Evolutionary conservation across 2,797 vertebrate genomes (phyloP).

Genomic region (Ciconia nigra): DNA sequence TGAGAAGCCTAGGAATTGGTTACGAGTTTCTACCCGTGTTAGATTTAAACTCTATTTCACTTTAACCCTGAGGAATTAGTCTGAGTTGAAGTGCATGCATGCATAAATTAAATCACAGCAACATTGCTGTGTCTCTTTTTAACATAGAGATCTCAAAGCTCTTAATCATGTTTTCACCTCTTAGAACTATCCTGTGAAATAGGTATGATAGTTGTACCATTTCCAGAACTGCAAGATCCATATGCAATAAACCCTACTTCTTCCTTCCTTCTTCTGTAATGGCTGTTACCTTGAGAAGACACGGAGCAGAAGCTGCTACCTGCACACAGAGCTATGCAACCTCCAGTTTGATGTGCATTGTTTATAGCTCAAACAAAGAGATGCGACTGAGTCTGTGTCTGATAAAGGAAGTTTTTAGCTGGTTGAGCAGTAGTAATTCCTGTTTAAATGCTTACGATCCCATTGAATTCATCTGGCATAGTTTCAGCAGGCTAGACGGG

Average conservation of each 20-base stretch:
- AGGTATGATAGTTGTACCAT: background rate
- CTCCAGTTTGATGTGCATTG: background rate
- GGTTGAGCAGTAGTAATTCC: background rate
- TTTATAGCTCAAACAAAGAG: background rate
- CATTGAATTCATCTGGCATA: slow-evolving; percentile 28
- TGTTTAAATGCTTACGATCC: background rate
- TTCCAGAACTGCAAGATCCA: background rate
- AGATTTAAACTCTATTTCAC: background rate
- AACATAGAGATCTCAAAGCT: background rate
- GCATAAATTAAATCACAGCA: slow-evolving; percentile 6
- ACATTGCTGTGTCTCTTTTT: background rate
- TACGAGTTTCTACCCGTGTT: background rate
- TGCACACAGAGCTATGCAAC: background rate
- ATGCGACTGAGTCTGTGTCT: background rate
- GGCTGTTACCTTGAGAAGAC: background rate
- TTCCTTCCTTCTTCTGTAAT: background rate
- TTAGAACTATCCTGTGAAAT: background rate
- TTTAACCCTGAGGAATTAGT: background rate
- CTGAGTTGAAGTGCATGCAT: background rate
- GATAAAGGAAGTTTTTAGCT: background rate
- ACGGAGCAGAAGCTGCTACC: background rate
- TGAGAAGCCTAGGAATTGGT: background rate
- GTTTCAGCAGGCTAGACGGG: background rate
- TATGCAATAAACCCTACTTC: background rate
- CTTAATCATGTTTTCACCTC: background rate